These are phyloP conservation scores for Lasioglossum oenotherae DNA, from an alignment of 2,888 invertebrate genomes.

Conservation along the genomic window DNA sequence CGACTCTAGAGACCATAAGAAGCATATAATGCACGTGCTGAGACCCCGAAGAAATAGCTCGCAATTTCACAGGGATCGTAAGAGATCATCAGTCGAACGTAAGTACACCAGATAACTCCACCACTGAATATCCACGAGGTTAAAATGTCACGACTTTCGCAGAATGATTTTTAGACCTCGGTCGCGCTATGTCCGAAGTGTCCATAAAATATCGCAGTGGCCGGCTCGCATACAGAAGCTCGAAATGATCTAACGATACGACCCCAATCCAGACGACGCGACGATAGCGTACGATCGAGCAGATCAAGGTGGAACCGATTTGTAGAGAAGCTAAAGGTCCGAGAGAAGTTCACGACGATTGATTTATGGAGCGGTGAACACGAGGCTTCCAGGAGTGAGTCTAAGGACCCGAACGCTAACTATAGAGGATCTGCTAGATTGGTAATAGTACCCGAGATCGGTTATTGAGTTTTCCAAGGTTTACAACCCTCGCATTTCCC, in stretches of 20 bases:
- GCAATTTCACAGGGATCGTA: neutral
- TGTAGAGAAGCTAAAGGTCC: neutral
- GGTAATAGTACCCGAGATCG: neutral
- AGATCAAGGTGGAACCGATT: conserved; percentile 3
- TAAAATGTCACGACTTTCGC: neutral
- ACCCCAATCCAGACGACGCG: neutral
- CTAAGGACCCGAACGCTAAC: neutral
- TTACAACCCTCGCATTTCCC: neutral
- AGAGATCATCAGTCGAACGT: neutral
- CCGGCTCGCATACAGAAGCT: neutral
- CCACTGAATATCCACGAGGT: neutral
- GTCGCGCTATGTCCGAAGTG: neutral
- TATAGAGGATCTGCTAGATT: neutral
- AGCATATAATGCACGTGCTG: neutral
- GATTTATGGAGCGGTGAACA: neutral
- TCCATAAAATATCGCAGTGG: neutral
- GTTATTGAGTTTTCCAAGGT: conserved; percentile 9
- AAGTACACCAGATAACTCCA: neutral
- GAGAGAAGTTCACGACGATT: neutral
- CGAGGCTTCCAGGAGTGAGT: neutral
- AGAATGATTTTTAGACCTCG: neutral
- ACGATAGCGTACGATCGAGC: neutral
- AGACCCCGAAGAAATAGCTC: neutral
- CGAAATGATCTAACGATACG: neutral
- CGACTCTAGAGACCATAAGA: neutral